phyloP scores from a whole-genome alignment of 2,888 invertebrate species.

The Athrips mouffetella region DNA sequence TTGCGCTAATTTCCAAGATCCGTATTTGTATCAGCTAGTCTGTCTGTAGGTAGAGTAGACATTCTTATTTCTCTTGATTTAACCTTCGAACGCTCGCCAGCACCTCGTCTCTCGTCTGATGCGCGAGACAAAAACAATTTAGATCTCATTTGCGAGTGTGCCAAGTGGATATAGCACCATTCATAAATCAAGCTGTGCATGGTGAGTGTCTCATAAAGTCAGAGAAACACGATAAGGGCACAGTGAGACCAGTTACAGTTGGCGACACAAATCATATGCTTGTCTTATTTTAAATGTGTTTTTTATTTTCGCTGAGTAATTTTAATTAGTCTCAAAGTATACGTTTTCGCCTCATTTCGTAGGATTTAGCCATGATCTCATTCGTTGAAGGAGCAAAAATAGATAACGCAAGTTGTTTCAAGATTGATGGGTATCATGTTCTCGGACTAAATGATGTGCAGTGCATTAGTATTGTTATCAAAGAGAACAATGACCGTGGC shows the following conservation, averaged over 20 bases:
- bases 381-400: conserved; percentile 5
- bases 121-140: conserved; percentile 47
- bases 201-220: conserved; percentile 6
- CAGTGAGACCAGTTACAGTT: neutral
- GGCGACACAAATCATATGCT: conserved; percentile 28
- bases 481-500: conserved; percentile 29
- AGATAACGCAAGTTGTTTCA: neutral
- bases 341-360: conserved; percentile 29
- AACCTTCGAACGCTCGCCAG: conserved; percentile 66
- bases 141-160: conserved; percentile 43
- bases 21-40: conserved; percentile 10
- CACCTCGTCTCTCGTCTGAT: conserved; percentile 43
- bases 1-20: conserved; percentile 51
- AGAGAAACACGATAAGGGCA: neutral
- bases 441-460: conserved; percentile 10
- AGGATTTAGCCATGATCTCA: conserved; percentile 26
- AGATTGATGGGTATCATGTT: neutral
- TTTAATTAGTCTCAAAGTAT: conserved; percentile 7
- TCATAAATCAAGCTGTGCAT: conserved; percentile 10
- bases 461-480: conserved; percentile 17
- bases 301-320: conserved; percentile 10
- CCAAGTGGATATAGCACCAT: conserved; percentile 23
- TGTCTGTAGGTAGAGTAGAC: conserved; percentile 21
- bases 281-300: neutral
- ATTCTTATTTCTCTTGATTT: conserved; percentile 49